Evolutionary conservation across 2,113 vertebrate species (phyloP).

Genomic region (Cryptomyrus ogoouensis): DNA sequence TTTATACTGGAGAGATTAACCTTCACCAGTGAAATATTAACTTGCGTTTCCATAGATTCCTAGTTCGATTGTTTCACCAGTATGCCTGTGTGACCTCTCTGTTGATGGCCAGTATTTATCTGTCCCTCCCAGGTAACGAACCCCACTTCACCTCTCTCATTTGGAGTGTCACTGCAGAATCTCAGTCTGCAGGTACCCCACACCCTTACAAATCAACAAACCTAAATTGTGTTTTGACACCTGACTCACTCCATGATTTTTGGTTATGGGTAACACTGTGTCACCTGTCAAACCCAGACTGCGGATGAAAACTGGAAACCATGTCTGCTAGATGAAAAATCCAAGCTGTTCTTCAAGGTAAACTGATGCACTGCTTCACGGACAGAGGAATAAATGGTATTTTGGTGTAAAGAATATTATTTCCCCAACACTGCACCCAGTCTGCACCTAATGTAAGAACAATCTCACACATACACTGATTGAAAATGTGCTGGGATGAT

Average conservation of each 20-base stretch:
- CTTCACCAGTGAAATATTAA: neutral
- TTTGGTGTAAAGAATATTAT: neutral
- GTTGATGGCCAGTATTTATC: neutral
- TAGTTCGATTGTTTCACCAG: neutral
- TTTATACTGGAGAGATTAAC: neutral
- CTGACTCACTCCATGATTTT: neutral
- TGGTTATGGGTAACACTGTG: neutral
- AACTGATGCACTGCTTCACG: neutral
- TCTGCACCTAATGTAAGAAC: neutral
- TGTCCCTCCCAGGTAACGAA: constrained; percentile 78
- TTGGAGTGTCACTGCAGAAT: constrained; percentile 92
- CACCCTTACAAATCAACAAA: neutral
- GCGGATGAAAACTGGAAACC: constrained; percentile 86
- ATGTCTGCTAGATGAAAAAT: constrained; percentile 82
- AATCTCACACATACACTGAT: neutral
- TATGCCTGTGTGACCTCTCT: neutral
- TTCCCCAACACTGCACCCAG: neutral
- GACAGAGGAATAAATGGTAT: neutral
- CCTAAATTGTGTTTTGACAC: neutral
- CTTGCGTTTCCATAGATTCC: neutral
- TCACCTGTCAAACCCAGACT: constrained; percentile 64
- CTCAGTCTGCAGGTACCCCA: constrained; percentile 87
- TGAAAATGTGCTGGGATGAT: neutral
- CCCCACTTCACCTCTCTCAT: constrained; percentile 77
- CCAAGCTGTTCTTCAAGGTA: constrained; percentile 92